Evolutionary conservation across 2,797 vertebrate species (phyloP).

Genomic region (Tinamus major): DNA sequence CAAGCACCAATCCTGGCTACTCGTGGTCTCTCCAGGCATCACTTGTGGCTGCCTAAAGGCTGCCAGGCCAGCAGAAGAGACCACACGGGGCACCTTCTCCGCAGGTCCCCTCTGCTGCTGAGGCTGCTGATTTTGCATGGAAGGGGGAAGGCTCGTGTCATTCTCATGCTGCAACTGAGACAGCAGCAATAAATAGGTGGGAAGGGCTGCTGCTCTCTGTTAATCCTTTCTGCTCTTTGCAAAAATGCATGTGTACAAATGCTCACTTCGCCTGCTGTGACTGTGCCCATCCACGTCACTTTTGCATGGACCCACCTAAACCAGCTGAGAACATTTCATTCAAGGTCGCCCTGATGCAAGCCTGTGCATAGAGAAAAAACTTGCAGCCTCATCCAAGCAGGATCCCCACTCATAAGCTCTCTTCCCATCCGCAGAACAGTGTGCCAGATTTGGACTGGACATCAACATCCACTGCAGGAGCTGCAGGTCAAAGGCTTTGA

Average conservation of each 20-base stretch:
- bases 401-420: not conserved
- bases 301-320: not conserved
- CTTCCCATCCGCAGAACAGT: not conserved
- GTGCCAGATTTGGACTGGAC: not conserved
- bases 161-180: not conserved
- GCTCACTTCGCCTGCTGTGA: not conserved
- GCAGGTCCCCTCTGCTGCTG: not conserved
- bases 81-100: not conserved
- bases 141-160: not conserved
- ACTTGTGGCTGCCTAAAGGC: too few relatives aligned
- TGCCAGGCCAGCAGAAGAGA: not conserved
- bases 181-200: not conserved
- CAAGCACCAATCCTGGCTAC: too few relatives aligned
- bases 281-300: not conserved
- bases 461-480: not conserved
- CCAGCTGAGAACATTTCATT: not conserved
- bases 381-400: fast-evolving
- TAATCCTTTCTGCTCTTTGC: not conserved
- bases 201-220: not conserved
- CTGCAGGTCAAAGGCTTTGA: not conserved
- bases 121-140: not conserved
- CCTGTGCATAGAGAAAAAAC: not conserved
- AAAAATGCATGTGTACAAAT: not conserved
- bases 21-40: not conserved
- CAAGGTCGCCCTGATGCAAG: not conserved